Base-by-base conservation (phyloP, 2,888 invertebrate genomes). In the Caenorhabditis afra region DNA sequence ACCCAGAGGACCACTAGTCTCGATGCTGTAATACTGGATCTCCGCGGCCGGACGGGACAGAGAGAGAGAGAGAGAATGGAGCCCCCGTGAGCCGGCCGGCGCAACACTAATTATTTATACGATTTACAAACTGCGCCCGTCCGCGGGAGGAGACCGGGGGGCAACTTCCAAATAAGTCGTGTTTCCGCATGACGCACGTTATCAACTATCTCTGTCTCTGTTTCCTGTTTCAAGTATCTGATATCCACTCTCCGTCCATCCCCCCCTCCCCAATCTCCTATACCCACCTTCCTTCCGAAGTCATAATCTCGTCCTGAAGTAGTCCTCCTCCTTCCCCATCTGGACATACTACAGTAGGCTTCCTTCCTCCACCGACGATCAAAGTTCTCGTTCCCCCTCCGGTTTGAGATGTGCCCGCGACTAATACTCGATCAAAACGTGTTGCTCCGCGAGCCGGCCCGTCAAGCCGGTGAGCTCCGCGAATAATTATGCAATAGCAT, bases 401-500 rank as follows among this genome's bases (percentile, higher is more conserved):
- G n/a, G 1, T 39, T 65, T 45, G 23, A 18, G 18, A 37, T 37
- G 53, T 65, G 52, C 18, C 41, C 50, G 44, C 29, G 23, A 50
- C 1, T 18, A 58, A 49, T 58, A 39, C 35, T 67, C 57, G 57
- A 57, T 57, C 55, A 67, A 49, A 58, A 50, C 23, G 52, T 14
- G 22, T 29, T 29, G 52, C 52, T 29, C 52, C 41, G 12, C 29
- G 29, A 14, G 12, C 41, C 41, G 41, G 12, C 7, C 47, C 55
- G 55, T 55, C 55, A 55, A 55, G 55, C 52, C 52, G 52, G 58
- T 67, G 41, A 16, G 41, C 41, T 53, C 53, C 53, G 29, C 68
- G 68, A 61, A 64, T 64, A 71, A 71, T 71, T 71, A 71, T 71
- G 71, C 71, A 71, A 71, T 35, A 49, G 62, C 62, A 64, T 71